Evolutionary conservation across 2,888 invertebrate genomes (phyloP).

Genomic region (Plagodis dolabraria): DNA sequence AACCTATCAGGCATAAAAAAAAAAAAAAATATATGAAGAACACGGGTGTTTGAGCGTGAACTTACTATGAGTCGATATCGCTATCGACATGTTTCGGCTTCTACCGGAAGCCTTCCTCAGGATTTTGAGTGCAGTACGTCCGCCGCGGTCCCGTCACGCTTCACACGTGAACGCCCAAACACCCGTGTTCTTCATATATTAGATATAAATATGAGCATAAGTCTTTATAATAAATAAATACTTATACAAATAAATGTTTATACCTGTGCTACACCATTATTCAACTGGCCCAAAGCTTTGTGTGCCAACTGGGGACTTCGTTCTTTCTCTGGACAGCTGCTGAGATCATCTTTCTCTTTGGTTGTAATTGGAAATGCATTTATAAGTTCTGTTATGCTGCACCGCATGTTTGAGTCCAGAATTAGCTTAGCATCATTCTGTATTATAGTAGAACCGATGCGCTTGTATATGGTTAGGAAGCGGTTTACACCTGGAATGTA

Average conservation of each 20-base stretch:
- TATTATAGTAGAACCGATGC: conserved; percentile 87
- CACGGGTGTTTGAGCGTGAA: too few species aligned
- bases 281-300: conserved; percentile 87
- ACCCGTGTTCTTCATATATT: too few species aligned
- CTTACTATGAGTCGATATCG: too few species aligned
- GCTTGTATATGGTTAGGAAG: conserved; percentile 89
- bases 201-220: too few species aligned
- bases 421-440: conserved; percentile 88
- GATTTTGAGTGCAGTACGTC: too few species aligned
- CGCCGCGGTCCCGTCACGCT: too few species aligned
- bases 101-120: too few species aligned
- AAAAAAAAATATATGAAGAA: too few species aligned
- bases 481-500: conserved; percentile 85
- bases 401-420: conserved; percentile 86
- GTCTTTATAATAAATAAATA: too few species aligned
- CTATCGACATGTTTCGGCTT: too few species aligned
- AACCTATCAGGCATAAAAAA: too few species aligned
- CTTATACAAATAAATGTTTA: not conserved
- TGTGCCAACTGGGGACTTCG: conserved; percentile 83
- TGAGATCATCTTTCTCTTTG: conserved; percentile 88
- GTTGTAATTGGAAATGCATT: conserved; percentile 88
- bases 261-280: conserved; percentile 88
- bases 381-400: conserved; percentile 86
- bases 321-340: conserved; percentile 88
- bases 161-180: too few species aligned